phyloP scores from a whole-genome alignment of 2,113 vertebrate genomes.

The Accipiter virgatus region DNA sequence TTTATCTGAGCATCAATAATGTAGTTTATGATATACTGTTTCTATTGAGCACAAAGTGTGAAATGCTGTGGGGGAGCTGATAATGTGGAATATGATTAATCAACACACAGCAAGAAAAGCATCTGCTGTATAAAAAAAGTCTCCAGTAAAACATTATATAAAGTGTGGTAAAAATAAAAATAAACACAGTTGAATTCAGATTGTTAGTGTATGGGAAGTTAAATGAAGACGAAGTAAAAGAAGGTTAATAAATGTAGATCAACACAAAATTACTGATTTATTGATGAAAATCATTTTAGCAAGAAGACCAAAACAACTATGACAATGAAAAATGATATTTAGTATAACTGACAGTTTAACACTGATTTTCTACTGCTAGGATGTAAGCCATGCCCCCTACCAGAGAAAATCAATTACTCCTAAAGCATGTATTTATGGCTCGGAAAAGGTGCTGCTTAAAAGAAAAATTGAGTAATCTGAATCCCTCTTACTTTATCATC shows the following conservation, averaged over 20 bases:
- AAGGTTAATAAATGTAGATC: neutral
- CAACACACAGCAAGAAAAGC: neutral
- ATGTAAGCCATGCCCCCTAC: neutral
- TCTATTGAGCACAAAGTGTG: neutral
- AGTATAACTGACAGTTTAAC: neutral
- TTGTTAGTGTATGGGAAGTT: neutral
- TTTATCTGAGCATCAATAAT: neutral
- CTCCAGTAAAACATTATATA: neutral
- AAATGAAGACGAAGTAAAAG: neutral
- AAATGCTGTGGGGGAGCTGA: neutral
- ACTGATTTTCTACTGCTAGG: neutral
- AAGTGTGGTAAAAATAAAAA: neutral
- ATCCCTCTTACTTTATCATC: neutral
- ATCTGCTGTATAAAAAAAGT: neutral
- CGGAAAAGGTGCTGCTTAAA: neutral
- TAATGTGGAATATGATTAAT: slow-evolving; percentile 13
- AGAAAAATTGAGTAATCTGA: neutral
- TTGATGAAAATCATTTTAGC: neutral
- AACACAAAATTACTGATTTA: neutral
- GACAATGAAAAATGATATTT: neutral
- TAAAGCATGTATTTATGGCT: neutral
- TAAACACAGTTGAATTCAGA: neutral
- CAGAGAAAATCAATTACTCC: slow-evolving; percentile 20
- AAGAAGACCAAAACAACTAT: neutral
- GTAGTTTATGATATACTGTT: neutral